Conservation (phyloP, 2,797 vertebrate species). For the Steatocranus sp. region DNA sequence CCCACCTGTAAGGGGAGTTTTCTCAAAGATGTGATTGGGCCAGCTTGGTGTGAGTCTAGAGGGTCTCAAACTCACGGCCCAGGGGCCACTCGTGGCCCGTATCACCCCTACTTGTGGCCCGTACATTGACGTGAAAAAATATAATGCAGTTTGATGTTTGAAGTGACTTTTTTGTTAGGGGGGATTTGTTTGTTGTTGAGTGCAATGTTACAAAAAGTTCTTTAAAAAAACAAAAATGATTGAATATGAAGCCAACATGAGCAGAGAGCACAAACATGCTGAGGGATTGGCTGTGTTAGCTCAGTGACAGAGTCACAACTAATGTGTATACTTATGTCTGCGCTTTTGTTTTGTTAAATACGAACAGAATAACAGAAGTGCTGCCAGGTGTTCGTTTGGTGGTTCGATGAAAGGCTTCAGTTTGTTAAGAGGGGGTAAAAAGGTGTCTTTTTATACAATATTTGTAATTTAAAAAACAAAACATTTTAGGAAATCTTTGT, state of each 20-base stretch:
- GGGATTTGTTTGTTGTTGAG: background rate
- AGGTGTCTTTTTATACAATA: too few relatives aligned
- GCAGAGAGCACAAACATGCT: background rate
- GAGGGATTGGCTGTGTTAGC: fast-evolving
- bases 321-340: background rate
- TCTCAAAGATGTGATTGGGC: background rate
- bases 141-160: background rate
- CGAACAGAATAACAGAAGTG: too few relatives aligned
- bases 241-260: background rate
- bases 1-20: background rate
- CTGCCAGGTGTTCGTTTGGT: too few relatives aligned
- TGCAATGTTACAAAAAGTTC: background rate
- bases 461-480: too few relatives aligned
- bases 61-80: background rate
- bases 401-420: too few relatives aligned
- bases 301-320: background rate
- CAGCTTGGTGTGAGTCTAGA: background rate
- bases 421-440: too few relatives aligned
- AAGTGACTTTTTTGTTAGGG: background rate
- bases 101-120: background rate
- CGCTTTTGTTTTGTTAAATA: background rate
- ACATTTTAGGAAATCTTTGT: too few relatives aligned
- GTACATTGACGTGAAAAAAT: background rate
- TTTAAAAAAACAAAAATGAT: background rate
- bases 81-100: background rate